phyloP scores from a whole-genome alignment of 2,888 invertebrate species.

The Acleris literana region DNA sequence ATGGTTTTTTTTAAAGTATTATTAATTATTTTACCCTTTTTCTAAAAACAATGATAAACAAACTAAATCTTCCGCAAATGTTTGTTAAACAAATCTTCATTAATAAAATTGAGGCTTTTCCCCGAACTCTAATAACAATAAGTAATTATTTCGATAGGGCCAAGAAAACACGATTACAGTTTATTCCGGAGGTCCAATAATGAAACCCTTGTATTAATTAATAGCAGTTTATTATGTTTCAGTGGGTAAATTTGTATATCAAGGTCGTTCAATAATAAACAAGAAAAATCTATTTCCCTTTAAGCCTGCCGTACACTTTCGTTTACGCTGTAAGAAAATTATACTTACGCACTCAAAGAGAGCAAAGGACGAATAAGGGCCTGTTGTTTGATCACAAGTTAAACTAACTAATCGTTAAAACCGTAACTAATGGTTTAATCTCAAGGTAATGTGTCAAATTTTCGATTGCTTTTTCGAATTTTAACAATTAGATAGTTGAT shows the following conservation, averaged over 20 bases:
- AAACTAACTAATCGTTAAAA: too few species aligned
- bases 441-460: too few species aligned
- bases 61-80: too few species aligned
- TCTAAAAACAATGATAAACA: too few species aligned
- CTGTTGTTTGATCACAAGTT: too few species aligned
- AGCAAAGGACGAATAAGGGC: too few species aligned
- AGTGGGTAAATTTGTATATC: slow-evolving; percentile 15
- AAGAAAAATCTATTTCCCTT: slow-evolving; percentile 17
- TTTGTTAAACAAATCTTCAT: background rate
- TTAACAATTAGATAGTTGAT: too few species aligned
- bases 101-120: background rate
- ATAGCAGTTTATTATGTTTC: slow-evolving; percentile 9
- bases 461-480: too few species aligned
- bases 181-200: slow-evolving; percentile 6
- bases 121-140: background rate
- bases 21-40: too few species aligned
- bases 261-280: slow-evolving; percentile 20
- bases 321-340: background rate
- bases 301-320: slow-evolving; percentile 3
- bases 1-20: too few species aligned
- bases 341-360: too few species aligned
- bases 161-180: background rate
- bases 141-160: background rate
- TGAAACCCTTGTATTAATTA: slow-evolving; percentile 24
- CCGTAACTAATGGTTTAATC: too few species aligned